A percentile compares a stretch with the other conserved stretches of the same genome.
Conservation (phyloP, 2,797 vertebrate species). For the Mus caroli region DNA sequence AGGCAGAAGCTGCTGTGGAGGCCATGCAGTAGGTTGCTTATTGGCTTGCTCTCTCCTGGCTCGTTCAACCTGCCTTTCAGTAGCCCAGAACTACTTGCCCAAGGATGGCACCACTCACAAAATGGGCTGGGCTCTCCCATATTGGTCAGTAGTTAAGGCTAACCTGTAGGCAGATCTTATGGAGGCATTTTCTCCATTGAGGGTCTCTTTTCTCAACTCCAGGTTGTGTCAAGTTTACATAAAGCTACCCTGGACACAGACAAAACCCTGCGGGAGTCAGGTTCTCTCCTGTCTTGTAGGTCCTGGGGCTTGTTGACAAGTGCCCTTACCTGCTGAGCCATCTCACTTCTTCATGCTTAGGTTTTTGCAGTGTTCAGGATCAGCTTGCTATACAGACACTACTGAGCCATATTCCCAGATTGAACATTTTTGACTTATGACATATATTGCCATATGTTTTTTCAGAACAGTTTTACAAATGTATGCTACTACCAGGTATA, state of each 20-base stretch:
- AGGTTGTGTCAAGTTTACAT: neutral
- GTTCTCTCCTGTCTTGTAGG: neutral
- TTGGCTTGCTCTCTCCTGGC: neutral
- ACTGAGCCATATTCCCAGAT: neutral
- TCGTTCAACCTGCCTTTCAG: neutral
- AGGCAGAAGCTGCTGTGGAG: neutral
- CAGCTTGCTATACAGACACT: neutral
- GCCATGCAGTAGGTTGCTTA: neutral
- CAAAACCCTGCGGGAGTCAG: neutral
- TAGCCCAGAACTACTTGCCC: neutral
- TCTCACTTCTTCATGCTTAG: neutral
- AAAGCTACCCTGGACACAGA: neutral
- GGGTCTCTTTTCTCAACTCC: neutral
- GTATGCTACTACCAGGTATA: neutral
- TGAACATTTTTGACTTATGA: neutral
- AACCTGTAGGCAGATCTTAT: neutral
- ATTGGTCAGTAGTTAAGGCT: neutral
- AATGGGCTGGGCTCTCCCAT: neutral
- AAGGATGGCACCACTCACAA: neutral
- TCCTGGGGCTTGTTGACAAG: neutral
- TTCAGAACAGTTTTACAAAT: slow-evolving; percentile 27
- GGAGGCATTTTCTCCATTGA: neutral
- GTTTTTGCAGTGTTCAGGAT: neutral
- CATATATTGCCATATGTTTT: neutral
- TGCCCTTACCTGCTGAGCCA: neutral